Base-by-base conservation (phyloP, 2,888 invertebrate genomes). In the Scaeva pyrastri region DNA sequence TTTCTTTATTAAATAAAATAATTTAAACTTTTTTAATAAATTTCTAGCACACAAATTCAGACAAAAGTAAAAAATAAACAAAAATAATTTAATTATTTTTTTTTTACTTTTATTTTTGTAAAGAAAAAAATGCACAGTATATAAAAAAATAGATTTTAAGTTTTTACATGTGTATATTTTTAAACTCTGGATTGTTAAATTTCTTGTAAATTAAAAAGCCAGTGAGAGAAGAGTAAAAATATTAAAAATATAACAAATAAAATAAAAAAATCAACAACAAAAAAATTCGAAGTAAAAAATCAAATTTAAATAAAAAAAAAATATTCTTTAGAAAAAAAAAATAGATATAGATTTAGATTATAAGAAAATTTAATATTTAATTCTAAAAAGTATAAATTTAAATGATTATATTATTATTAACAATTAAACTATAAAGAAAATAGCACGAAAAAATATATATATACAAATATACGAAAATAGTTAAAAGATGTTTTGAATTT, bases 401-500 rank as follows among this genome's bases (percentile, higher is more conserved):
- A 48, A 66, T 31, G 11, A 72, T 79, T 72, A 60, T 72, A 60
- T 45, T 12, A 64, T 71, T 64, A 41, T 16, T 39, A 80, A 48
- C 43, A 68, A 50, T 66, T 58, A 72, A 79, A 58, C 36, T 56
- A 48, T 48, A 58, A 58, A 72, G 50, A 72, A n/a, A 50, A 80
- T 71, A 79, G 84, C 84, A 85, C 75, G 80, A 84, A 85, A 76
- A 79, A 68, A 80, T 66, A 85, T 85, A 85, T 84, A 84, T 56
- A 78, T 55, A 72, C 62, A 62, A 58, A 43, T 71, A 71, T 64
- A 71, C 68, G 62, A 73, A 78, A 62, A 39, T 8, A 60, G 39
- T 21, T 41, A 60, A 36, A 21, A 14, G 21, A 10, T 39, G 39
- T 39, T 60, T 60, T 14, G n/a, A 26, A 6, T 12, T 21, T 4